Percentiles rank a stretch among this genome's conserved stretches.
Conservation (phyloP, 2,113 vertebrate species). For the Cryptotis parvus region DNA sequence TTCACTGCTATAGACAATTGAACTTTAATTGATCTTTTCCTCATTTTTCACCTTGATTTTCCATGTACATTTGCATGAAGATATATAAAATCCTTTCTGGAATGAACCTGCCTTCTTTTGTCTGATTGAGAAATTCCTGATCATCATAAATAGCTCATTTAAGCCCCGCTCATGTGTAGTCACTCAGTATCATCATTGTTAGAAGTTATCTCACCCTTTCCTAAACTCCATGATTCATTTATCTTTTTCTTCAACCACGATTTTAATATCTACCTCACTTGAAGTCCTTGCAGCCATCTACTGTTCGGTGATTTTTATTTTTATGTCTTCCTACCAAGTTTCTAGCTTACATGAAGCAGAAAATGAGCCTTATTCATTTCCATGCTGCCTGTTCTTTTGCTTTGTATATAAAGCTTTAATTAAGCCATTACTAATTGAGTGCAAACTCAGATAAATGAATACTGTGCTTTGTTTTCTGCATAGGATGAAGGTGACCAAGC, state of each 20-base stretch:
- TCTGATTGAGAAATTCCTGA: conserved; percentile 1
- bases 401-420: conserved; percentile 16
- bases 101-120: not conserved
- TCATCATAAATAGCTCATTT: not conserved
- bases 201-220: not conserved
- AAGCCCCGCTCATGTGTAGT: not conserved
- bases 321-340: not conserved
- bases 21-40: not conserved
- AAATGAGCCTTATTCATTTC: conserved; percentile 2
- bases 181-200: not conserved
- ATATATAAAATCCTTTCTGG: not conserved
- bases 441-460: conserved; percentile 48
- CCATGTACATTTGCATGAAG: not conserved
- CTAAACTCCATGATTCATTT: not conserved
- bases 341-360: not conserved
- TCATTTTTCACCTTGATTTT: not conserved
- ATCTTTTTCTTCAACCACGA: too few species aligned
- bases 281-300: not conserved
- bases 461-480: conserved; percentile 75
- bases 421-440: conserved; percentile 37
- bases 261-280: not conserved
- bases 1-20: not conserved
- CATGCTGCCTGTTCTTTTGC: not conserved
- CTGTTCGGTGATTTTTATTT: not conserved
- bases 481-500: conserved; percentile 94